A percentile compares a stretch with the other conserved stretches of the same genome.
These are phyloP conservation scores for Rhopalosiphum padi DNA, from an alignment of 1,140 invertebrate species.

Conservation along the genomic window DNA sequence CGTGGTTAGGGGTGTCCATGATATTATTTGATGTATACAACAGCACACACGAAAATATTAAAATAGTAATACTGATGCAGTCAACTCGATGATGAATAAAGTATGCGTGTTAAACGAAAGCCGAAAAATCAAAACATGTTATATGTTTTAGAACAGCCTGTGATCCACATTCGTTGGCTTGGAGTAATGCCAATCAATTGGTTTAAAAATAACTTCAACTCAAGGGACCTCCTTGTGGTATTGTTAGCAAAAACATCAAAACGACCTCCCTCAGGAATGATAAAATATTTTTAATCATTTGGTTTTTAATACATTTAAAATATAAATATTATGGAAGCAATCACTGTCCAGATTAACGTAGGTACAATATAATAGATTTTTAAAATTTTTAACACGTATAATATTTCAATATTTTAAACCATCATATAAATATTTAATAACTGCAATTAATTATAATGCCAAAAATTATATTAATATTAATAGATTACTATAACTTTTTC, in stretches of 20 bases:
- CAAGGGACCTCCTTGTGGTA: background rate
- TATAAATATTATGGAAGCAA: background rate
- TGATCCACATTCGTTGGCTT: background rate
- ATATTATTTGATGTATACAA: background rate
- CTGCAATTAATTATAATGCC: no score
- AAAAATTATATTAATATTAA: no score
- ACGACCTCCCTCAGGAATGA: background rate
- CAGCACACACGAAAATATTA: background rate
- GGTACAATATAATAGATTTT: background rate
- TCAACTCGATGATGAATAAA: background rate
- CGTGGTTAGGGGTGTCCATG: background rate
- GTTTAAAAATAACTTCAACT: constrained; percentile 13
- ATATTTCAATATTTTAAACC: no score
- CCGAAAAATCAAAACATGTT: background rate
- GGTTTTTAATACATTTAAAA: background rate
- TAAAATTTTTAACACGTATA: no score
- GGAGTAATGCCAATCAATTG: background rate
- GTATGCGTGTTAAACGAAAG: background rate
- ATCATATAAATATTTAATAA: no score
- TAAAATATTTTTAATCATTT: background rate
- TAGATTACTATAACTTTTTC: no score
- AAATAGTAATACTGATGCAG: background rate
- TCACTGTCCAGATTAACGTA: background rate
- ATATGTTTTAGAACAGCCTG: background rate
- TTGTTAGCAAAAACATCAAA: background rate